Base-by-base conservation (phyloP, 2,113 vertebrate species). In the Myanophis thanlyinensis region DNA sequence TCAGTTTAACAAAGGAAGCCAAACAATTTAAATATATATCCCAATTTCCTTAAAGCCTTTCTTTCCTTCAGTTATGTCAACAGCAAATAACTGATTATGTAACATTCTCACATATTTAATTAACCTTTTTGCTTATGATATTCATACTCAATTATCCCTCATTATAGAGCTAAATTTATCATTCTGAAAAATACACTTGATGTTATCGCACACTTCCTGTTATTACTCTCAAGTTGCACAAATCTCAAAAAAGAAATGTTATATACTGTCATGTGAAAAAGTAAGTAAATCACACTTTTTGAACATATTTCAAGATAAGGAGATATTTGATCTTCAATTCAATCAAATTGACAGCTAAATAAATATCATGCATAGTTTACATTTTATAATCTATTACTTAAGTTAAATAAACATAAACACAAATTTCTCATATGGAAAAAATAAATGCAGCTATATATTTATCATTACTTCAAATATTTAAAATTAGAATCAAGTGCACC, bases 141-240 rank as follows among this genome's bases (percentile, higher is more conserved):
- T 27, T 93, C 94, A 35, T 47, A 93, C 51, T 94, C 87, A 94
- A 40, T 23, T 35, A 27, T 87, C 12, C 2, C 47, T 22, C 1
- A 89, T 44, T 87, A 93, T 6, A 87, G 93, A 51, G 40, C 40
- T 93, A 93, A 91, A 92, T 15, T 94, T 84, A 35, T 2, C 91
- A 73, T 86, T 18, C 93, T 92, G 62, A 3, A 48, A 94, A 73
- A 52, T 0, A 88, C 85, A 89, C 20, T 87, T 54, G 0, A 3
- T 85, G 35, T n/a, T 40, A 88, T 91, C 92, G 89, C 90, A 93
- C 54, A 51, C 94, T 90, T 92, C 88, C 40, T 85, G 48, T 0
- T 91, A 51, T 87, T 59, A 87, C 52, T 92, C 54, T 56, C 91
- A 94, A 85, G 91, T 94, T 87, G 52, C 90, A 23, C 27, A 93